Evolutionary conservation across 1,140 invertebrate species (phyloP), one percentile per base, ranked within the genome.

Genomic region (Aphaenogaster floridana): DNA sequence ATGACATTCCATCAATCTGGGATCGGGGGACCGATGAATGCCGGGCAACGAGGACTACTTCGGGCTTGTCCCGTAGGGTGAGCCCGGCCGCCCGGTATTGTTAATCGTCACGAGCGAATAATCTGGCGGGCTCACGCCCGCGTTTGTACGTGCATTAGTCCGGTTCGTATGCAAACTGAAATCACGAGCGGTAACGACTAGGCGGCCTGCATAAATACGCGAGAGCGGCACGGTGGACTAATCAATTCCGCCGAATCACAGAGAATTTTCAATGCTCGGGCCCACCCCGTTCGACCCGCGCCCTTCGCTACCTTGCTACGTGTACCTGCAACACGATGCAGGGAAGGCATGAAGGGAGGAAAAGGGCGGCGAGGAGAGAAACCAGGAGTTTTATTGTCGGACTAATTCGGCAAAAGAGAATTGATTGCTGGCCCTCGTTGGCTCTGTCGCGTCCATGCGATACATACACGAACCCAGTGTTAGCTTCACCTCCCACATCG

Each of bases 171-270:
- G 90, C 86, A 83, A 89, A 90, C 86, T 86, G 89, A 91, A 76
- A 89, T 90, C 92, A 93, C 88, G 88, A 88, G 57, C 83, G 86
- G 86, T 90, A 94, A 92, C 91, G 90, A 93, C 91, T 91, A 92
- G 92, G 89, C 92, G 88, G 89, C 84, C 92, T 91, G 93, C 92
- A 94, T 94, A 95, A 95, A 94, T 94, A 94, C 92, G 90, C 91
- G 86, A 59, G 39, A 71, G 78, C 64, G 72, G 81, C 68, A 48
- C 76, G 39, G 72, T 85, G 78, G 77, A 87, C 92, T 93, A 94
- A 95, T 95, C 93, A 94, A 95, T 94, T 92, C 91, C 87, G 57
- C 88, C 90, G 88, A 93, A 93, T 94, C 93, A 93, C 91, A 94
- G 93, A 86, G 93, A 94, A 94, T 93, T 94, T 95, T 94, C 93